These are phyloP conservation scores for Tragelaphus strepsiceros DNA, from an alignment of 2,113 vertebrate genomes.

Conservation along the genomic window DNA sequence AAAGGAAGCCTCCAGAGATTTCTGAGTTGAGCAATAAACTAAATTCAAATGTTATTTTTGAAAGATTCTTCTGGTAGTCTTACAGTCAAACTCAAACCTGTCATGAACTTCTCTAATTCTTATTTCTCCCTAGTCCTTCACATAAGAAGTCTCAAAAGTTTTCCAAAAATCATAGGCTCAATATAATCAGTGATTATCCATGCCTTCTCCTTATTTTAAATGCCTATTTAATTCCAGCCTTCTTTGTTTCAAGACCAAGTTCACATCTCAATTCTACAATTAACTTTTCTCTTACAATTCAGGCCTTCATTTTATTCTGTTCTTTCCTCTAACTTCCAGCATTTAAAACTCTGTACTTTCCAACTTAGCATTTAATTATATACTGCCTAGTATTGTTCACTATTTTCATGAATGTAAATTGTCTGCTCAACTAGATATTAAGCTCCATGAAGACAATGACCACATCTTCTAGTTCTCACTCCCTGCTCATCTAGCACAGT, in stretches of 20 bases:
- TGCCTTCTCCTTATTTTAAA: not conserved
- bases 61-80: not conserved
- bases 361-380: constrained; percentile 54
- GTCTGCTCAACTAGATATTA: constrained; percentile 33
- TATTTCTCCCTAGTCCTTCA: not conserved
- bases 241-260: not conserved
- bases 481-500: not conserved
- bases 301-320: not conserved
- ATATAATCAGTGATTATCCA: not conserved
- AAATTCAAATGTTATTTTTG: not conserved
- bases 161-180: not conserved
- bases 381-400: not conserved
- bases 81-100: not conserved
- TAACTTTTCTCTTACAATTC: constrained; percentile 21
- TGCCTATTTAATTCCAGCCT: not conserved
- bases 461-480: not conserved
- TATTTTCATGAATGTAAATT: constrained; percentile 21
- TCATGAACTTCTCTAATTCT: not conserved
- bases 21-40: not conserved
- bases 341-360: not conserved
- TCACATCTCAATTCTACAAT: constrained; percentile 23
- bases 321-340: constrained; percentile 27
- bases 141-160: not conserved
- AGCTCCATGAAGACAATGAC: constrained; percentile 35
- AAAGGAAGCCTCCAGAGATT: not conserved